Evolutionary conservation across 1,140 invertebrate genomes (phyloP).

Genomic region (Neodiprion fabricii): DNA sequence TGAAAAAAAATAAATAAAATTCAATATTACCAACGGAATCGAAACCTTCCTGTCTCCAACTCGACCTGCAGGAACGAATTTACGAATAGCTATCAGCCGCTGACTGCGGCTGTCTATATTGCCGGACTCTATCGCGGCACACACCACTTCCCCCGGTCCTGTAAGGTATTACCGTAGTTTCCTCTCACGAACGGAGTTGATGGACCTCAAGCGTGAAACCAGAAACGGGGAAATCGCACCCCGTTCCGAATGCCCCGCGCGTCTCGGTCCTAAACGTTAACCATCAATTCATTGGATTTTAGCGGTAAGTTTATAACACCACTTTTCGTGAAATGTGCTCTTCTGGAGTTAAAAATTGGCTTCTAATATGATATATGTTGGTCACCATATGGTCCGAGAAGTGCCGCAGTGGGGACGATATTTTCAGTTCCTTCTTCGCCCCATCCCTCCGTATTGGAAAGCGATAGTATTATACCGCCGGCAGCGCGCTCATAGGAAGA

Average conservation of each 20-base stretch:
- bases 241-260: not conserved
- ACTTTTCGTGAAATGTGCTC: conserved; percentile 42
- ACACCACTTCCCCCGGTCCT: not conserved
- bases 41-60: no score
- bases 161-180: conserved; percentile 2
- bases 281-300: conserved; percentile 52
- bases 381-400: conserved; percentile 44
- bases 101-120: no score
- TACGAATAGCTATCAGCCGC: no score
- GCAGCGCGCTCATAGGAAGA: conserved; percentile 41
- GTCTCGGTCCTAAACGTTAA: conserved; percentile 4
- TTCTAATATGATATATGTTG: conserved; percentile 51
- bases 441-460: conserved; percentile 38
- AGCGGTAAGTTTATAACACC: conserved; percentile 41
- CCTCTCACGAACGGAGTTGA: not conserved
- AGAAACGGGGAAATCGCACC: not conserved
- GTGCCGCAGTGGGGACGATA: conserved; percentile 40
- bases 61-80: no score
- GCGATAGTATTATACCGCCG: conserved; percentile 47
- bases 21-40: no score
- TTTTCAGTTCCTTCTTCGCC: conserved; percentile 36
- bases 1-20: no score
- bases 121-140: conserved; percentile 2
- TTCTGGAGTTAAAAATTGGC: conserved; percentile 50
- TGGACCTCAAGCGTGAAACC: not conserved